A percentile compares a stretch with the other conserved stretches of the same genome.
phyloP scores from a whole-genome alignment of 2,113 vertebrate species.

The Piprites chloris region DNA sequence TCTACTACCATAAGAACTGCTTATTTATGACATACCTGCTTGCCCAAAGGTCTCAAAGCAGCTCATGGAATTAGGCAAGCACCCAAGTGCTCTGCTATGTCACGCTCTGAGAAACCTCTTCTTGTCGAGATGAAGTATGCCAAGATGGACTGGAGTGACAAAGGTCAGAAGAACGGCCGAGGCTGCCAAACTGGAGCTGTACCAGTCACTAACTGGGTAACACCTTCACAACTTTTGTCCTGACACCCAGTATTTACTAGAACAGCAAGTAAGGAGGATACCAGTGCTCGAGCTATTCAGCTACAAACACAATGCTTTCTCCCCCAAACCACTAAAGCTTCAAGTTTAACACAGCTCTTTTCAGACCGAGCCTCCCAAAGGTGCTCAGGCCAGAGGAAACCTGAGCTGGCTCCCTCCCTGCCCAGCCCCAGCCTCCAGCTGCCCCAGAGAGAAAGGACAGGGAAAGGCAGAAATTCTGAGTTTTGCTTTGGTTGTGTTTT shows the following conservation, averaged over 20 bases:
- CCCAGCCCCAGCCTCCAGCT: no score
- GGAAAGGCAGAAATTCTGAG: neutral
- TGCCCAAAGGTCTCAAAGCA: neutral
- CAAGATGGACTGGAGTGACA: neutral
- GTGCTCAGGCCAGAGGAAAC: neutral
- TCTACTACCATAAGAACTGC: rapidly evolving
- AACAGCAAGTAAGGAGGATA: neutral
- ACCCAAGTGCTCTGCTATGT: rapidly evolving
- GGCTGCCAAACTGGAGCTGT: neutral
- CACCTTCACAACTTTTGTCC: neutral
- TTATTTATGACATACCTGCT: neutral
- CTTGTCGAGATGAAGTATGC: rapidly evolving
- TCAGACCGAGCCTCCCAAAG: neutral
- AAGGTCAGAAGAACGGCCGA: neutral
- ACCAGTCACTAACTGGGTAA: neutral
- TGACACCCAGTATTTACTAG: rapidly evolving
- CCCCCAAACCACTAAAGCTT: neutral
- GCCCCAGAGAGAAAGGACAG: rapidly evolving
- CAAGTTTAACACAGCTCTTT: neutral
- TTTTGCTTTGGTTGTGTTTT: neutral
- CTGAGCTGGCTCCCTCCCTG: rapidly evolving
- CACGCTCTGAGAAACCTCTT: neutral
- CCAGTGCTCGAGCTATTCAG: neutral
- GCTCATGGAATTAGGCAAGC: neutral
- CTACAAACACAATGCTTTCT: no score